Evolutionary conservation across 2,113 vertebrate genomes (phyloP).

Genomic region (Gymnogyps californianus): DNA sequence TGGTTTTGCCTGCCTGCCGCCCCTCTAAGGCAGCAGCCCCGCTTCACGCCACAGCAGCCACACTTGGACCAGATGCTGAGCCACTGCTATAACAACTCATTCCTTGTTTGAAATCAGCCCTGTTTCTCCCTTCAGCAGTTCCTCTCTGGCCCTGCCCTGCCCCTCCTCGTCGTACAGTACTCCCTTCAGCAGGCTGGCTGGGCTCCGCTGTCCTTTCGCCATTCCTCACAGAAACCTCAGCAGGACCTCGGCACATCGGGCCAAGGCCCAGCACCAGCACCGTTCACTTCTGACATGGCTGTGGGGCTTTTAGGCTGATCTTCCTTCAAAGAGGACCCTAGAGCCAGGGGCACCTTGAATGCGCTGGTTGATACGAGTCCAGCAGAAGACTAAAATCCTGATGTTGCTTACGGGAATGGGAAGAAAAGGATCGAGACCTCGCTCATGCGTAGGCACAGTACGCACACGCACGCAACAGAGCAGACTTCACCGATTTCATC

Average conservation of each 20-base stretch:
- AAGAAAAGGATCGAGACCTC: not conserved
- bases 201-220: not conserved
- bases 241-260: not conserved
- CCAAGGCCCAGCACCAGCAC: not conserved
- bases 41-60: not conserved
- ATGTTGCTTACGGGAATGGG: not conserved
- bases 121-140: not conserved
- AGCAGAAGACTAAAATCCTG: not conserved
- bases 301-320: not conserved
- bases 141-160: not conserved
- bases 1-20: not conserved
- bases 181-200: not conserved
- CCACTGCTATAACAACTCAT: accelerated
- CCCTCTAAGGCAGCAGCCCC: not conserved
- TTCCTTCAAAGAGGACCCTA: not conserved
- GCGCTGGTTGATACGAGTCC: accelerated
- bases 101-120: not conserved
- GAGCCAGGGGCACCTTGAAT: not conserved
- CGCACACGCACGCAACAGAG: accelerated
- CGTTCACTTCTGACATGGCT: not conserved
- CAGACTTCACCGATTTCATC: not conserved
- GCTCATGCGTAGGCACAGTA: not conserved
- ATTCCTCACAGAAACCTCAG: not conserved
- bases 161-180: not conserved
- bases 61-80: not conserved